A percentile compares a stretch with the other conserved stretches of the same genome.
Conservation (phyloP, 2,113 vertebrate genomes). For the Esox niger region DNA sequence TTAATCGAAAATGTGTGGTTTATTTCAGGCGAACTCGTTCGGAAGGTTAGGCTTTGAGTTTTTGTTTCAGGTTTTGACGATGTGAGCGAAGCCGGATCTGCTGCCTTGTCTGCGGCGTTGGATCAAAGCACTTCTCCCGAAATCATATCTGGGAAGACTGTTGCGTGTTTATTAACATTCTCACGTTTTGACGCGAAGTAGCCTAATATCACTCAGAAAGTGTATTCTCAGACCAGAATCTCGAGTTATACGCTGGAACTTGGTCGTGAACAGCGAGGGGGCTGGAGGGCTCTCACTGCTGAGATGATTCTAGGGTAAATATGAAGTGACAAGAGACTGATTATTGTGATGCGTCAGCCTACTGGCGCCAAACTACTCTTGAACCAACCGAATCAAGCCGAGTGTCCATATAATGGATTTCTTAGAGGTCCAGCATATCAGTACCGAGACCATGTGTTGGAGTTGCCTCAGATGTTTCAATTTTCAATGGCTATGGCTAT, state of each 20-base stretch:
- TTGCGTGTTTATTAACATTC: constrained; percentile 41
- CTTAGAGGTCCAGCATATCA: constrained; percentile 60
- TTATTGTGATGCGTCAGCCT: constrained; percentile 83
- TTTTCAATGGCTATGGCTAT: constrained; percentile 5
- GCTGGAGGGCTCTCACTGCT: constrained; percentile 65
- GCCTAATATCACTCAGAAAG: constrained; percentile 22
- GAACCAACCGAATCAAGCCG: constrained; percentile 68
- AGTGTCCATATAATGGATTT: constrained; percentile 63
- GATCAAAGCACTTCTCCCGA: constrained; percentile 12
- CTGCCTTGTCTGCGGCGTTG: constrained; percentile 21
- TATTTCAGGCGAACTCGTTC: constrained; percentile 40
- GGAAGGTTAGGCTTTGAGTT: constrained; percentile 44
- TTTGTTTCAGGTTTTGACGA: constrained; percentile 61
- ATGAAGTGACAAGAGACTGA: constrained; percentile 89
- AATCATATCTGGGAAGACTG: constrained; percentile 20
- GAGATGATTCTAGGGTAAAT: constrained; percentile 79
- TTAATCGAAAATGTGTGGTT: constrained; percentile 50
- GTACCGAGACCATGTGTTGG: constrained; percentile 30
- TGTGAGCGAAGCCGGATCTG: constrained; percentile 26
- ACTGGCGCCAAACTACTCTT: constrained; percentile 87
- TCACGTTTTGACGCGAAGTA: constrained; percentile 45
- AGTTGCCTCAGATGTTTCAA: constrained; percentile 7
- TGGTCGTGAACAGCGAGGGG: constrained; percentile 51
- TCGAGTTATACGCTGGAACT: constrained; percentile 40
- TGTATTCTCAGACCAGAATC: constrained; percentile 31